Base-by-base conservation (phyloP, 1,140 invertebrate genomes). In the Diuraphis noxia region DNA sequence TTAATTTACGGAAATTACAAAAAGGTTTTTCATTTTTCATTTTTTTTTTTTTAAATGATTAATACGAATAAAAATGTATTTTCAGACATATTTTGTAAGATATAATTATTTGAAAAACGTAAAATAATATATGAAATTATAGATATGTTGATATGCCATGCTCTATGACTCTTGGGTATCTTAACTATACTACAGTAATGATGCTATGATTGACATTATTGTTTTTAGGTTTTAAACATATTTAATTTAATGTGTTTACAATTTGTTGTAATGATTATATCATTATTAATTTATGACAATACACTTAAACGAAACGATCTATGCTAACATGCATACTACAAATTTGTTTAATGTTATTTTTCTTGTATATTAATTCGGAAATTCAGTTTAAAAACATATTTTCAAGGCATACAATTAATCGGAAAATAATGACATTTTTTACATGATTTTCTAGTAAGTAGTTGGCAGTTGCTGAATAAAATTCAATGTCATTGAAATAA, bases 301-400 rank as follows among this genome's bases (percentile, higher is more conserved):
- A 49, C 7, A 49, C 46, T 72, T 17, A 34, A 72, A 72, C n/a
- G n/a, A 19, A 72, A 72, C 23, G 5, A 17, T n/a, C 13, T n/a
- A n/a, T 0, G 13, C 4, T n/a, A 17, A n/a, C 17, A 5, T 0
- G 5, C n/a, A 34, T 72, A n/a, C 0, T n/a, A 5, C 4, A 6
- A n/a, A 63, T 63, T n/a, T n/a, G 3, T 10, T n/a, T 3, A n/a
- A 6, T n/a, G 4, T 63, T 63, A n/a, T 63, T 63, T 63, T n/a
- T 63, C 30, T n/a, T n/a, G n/a, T n/a, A 34, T 17, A 72, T 5
- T 13, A 49, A 49, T 49, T 9, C n/a, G 13, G 17, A 34, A n/a
- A 34, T 34, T 34, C 5, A 4, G 13, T 13, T 17, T n/a, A 17
- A 17, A 30, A 56, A 56, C 13, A n/a, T 63, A 3, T 63, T 63